A percentile compares a stretch with the other conserved stretches of the same genome.
Conservation (phyloP, 2,113 vertebrate genomes). For the Tor tambroides region DNA sequence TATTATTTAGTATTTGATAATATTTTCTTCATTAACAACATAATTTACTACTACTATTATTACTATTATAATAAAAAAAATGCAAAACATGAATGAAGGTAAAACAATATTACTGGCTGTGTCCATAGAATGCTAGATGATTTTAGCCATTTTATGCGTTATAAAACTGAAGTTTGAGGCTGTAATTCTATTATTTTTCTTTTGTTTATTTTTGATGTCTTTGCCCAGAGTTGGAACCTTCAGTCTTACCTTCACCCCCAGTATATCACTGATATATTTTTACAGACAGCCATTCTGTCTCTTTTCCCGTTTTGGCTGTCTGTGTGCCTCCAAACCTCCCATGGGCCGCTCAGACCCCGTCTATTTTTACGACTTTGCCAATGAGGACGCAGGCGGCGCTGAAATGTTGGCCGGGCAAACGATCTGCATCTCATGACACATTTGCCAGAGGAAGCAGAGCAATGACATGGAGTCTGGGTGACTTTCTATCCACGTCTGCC, state of each 20-base stretch:
- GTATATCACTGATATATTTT: neutral
- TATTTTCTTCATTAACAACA: too few species aligned
- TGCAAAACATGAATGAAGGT: too few species aligned
- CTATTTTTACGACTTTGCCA: constrained; percentile 44
- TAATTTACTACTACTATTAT: too few species aligned
- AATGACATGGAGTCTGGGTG: neutral
- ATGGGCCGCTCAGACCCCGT: constrained; percentile 23
- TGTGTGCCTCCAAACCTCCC: neutral
- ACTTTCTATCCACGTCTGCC: neutral
- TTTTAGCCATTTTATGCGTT: neutral
- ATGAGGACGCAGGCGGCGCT: constrained; percentile 30
- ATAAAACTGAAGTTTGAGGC: neutral
- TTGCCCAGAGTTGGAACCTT: neutral
- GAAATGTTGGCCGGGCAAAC: constrained; percentile 16
- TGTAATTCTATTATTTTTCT: neutral
- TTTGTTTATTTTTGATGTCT: neutral
- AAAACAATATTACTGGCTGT: too few species aligned
- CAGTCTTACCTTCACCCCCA: too few species aligned
- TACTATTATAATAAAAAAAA: too few species aligned
- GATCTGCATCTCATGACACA: neutral
- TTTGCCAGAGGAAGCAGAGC: constrained; percentile 12
- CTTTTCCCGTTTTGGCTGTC: neutral
- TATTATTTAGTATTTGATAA: too few species aligned
- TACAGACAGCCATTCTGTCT: neutral
- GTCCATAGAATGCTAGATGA: neutral